These are phyloP conservation scores for Caenorhabditis inopinata DNA, from an alignment of 1,140 invertebrate species.

Conservation along the genomic window DNA sequence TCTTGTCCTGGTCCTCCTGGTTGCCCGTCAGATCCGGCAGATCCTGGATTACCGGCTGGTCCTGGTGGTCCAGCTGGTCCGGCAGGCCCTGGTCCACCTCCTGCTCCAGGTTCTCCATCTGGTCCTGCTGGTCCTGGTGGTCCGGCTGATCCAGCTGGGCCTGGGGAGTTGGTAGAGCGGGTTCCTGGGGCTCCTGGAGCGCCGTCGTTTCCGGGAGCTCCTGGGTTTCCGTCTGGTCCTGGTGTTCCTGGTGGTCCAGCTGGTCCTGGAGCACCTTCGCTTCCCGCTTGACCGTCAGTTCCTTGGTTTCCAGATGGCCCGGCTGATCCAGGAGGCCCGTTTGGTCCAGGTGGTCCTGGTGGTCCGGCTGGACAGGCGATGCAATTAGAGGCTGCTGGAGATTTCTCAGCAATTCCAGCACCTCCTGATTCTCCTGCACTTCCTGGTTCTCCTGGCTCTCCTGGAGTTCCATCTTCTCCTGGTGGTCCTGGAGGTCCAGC, in stretches of 20 bases:
- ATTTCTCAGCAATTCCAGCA: slow-evolving; percentile 10
- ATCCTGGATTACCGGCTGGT: slow-evolving; percentile 34
- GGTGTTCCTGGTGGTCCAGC: slow-evolving; percentile 34
- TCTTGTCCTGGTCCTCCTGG: slow-evolving; percentile 23
- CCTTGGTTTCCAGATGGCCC: slow-evolving; percentile 30
- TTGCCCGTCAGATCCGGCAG: slow-evolving; percentile 28
- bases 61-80: slow-evolving; percentile 41
- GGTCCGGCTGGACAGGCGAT: not conserved
- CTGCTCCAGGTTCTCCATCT: slow-evolving; percentile 22
- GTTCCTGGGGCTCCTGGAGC: slow-evolving; percentile 41
- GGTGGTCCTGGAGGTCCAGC: slow-evolving; percentile 14
- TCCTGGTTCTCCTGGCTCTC: slow-evolving; percentile 23
- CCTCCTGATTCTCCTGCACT: slow-evolving; percentile 14
- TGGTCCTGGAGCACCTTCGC: slow-evolving; percentile 1
- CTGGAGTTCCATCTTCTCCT: slow-evolving; percentile 16
- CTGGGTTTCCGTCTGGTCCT: slow-evolving; percentile 31
- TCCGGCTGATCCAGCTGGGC: slow-evolving; percentile 39
- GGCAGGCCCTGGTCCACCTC: not conserved
- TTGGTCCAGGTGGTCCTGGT: slow-evolving; percentile 26
- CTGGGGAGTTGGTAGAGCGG: slow-evolving; percentile 18
- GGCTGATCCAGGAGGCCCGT: slow-evolving; percentile 31
- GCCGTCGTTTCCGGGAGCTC: slow-evolving; percentile 14
- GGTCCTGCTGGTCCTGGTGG: slow-evolving; percentile 36
- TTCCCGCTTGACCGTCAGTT: not conserved
- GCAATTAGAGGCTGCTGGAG: not conserved